A percentile compares a stretch with the other conserved stretches of the same genome.
Conservation (phyloP, 1,140 invertebrate species). For the Daktulosphaira vitifoliae region DNA sequence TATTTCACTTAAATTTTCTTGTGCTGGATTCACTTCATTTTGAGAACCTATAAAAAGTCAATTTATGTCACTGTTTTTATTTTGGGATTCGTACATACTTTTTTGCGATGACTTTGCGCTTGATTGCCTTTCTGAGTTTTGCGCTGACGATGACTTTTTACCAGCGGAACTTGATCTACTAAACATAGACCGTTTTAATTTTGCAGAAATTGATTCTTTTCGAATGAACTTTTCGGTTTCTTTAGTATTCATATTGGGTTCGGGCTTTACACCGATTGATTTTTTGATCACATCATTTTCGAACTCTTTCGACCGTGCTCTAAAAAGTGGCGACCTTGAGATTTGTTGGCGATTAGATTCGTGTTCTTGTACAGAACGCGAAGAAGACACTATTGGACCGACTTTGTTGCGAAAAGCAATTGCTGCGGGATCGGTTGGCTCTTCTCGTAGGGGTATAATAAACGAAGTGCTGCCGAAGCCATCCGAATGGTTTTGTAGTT, state of each 20-base stretch:
- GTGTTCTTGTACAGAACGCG: not conserved
- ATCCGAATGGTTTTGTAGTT: not conserved
- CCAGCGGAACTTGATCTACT: slow-evolving; percentile 17
- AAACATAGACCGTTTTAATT: slow-evolving; percentile 18
- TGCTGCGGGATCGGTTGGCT: not conserved
- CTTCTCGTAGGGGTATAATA: slow-evolving; percentile 14
- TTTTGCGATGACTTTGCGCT: not conserved
- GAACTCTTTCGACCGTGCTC: slow-evolving; percentile 3
- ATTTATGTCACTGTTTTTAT: not conserved
- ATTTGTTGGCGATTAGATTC: not conserved
- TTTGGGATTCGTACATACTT: not conserved
- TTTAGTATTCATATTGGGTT: no score
- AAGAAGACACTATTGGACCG: not conserved
- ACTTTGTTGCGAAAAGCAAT: slow-evolving; percentile 17
- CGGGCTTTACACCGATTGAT: no score
- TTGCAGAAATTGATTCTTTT: not conserved
- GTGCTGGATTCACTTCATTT: not conserved
- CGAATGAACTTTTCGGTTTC: not conserved
- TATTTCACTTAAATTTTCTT: no score
- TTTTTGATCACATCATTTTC: not conserved
- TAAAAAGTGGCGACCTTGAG: slow-evolving; percentile 21
- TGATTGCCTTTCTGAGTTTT: not conserved
- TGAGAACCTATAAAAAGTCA: not conserved
- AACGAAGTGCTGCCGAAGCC: slow-evolving; percentile 18
- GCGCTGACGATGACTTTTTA: not conserved